These are phyloP conservation scores for Ceratitis capitata DNA, from an alignment of 1,140 invertebrate genomes.

Conservation along the genomic window DNA sequence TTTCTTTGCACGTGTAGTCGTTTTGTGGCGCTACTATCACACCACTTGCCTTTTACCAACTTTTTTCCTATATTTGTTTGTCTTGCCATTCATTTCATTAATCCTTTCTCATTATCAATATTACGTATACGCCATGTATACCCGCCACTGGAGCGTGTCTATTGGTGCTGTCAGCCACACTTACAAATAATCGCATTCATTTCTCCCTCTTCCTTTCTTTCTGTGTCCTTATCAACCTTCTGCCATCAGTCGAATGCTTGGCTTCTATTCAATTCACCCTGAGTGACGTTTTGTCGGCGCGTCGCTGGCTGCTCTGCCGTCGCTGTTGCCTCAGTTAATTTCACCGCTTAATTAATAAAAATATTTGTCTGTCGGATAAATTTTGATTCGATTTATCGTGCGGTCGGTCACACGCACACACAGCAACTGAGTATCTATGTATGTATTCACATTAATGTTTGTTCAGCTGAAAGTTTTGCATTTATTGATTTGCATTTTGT, in stretches of 20 bases:
- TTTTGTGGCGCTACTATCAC: no score
- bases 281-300: neutral
- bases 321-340: neutral
- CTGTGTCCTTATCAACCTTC: neutral
- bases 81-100: neutral
- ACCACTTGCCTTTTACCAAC: neutral
- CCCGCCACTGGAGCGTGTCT: neutral
- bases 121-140: slow-evolving; percentile 15
- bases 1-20: neutral
- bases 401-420: neutral
- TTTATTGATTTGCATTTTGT: slow-evolving; percentile 26
- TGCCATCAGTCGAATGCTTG: no score
- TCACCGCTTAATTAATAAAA: slow-evolving; percentile 17
- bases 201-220: neutral
- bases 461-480: neutral
- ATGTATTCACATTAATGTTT: neutral
- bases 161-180: neutral
- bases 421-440: neutral
- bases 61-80: neutral
- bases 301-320: neutral
- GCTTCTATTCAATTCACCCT: no score
- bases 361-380: slow-evolving; percentile 10
- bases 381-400: slow-evolving; percentile 20
- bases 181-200: neutral
- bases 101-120: slow-evolving; percentile 4